These are phyloP conservation scores for Sialis lutaria DNA, from an alignment of 2,888 invertebrate genomes.

Conservation along the genomic window DNA sequence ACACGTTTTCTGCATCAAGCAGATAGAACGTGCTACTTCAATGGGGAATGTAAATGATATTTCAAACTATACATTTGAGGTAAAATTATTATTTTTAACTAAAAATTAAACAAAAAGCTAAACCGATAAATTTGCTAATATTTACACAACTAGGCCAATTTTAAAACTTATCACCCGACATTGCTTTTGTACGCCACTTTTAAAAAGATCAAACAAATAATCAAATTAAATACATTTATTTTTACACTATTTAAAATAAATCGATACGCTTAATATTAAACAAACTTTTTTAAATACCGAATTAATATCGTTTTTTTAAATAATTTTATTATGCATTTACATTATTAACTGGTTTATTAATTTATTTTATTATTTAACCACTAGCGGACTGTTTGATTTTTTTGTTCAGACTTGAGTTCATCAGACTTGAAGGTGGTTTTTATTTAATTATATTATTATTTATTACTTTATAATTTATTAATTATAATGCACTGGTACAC, in stretches of 20 bases:
- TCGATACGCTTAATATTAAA: neutral
- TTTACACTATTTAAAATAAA: neutral
- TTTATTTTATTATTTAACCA: neutral
- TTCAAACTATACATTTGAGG: neutral
- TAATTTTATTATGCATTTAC: too few species aligned
- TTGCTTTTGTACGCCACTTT: neutral
- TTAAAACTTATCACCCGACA: neutral
- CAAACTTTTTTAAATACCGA: neutral
- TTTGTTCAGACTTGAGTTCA: conserved; percentile 23
- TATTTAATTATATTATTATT: too few species aligned
- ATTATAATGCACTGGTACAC: conserved; percentile 1
- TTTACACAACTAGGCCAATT: neutral
- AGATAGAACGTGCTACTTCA: neutral
- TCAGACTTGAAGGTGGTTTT: conserved; percentile 19
- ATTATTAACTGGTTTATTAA: neutral
- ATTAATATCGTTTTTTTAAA: too few species aligned
- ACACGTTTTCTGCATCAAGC: too few species aligned
- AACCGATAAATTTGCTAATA: neutral
- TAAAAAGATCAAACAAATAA: neutral
- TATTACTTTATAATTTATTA: neutral
- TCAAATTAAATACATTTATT: neutral
- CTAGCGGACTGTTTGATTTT: neutral
- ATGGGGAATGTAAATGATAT: neutral
- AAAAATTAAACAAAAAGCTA: neutral
- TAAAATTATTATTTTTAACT: neutral